phyloP scores from a whole-genome alignment of 2,113 vertebrate species.

The Chitala chitala region DNA sequence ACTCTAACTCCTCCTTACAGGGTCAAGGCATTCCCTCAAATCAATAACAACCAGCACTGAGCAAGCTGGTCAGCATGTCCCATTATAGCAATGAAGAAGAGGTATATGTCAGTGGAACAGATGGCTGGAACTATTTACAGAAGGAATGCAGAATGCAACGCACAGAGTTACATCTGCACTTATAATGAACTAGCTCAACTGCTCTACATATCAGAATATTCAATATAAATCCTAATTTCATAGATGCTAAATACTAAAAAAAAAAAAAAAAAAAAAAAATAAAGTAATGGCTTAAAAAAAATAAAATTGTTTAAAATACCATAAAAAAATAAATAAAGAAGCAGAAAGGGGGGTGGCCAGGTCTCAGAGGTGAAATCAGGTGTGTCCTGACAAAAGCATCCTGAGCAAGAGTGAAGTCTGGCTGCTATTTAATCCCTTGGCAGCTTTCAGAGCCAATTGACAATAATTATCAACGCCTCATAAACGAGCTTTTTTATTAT shows the following conservation, averaged over 20 bases:
- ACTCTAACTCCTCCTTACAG: background rate
- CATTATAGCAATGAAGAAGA: constrained; percentile 10
- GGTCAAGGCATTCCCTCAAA: background rate
- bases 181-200: no score
- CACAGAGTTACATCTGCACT: background rate
- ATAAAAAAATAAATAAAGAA: background rate
- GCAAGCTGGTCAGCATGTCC: background rate
- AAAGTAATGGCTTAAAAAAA: no score
- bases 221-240: no score
- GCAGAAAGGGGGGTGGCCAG: background rate
- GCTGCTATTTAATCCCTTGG: background rate
- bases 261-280: no score
- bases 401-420: background rate
- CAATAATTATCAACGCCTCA: no score
- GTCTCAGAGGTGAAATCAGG: background rate
- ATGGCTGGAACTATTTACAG: constrained; percentile 35
- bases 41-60: background rate
- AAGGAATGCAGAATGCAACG: constrained; percentile 32
- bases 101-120: constrained; percentile 9
- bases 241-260: no score
- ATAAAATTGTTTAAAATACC: background rate
- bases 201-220: no score
- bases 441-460: background rate
- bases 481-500: background rate
- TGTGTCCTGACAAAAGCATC: background rate